These are phyloP conservation scores for Zaprionus tsacasi DNA, from an alignment of 1,140 invertebrate genomes.

Conservation along the genomic window DNA sequence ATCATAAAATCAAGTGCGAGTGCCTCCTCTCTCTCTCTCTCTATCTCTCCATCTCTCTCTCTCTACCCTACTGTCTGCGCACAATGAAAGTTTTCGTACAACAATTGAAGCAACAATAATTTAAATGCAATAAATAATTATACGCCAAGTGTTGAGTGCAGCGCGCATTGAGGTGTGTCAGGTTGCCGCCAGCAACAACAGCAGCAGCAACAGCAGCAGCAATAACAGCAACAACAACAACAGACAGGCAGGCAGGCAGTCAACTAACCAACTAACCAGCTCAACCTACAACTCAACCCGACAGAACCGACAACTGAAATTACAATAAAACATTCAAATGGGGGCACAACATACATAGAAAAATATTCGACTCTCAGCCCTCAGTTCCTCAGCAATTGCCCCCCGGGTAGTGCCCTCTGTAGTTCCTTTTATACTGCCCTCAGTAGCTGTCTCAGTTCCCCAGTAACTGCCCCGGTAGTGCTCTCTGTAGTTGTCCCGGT, in stretches of 20 bases:
- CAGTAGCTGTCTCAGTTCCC: no score
- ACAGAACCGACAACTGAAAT: slow-evolving; percentile 50
- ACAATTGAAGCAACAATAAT: slow-evolving; percentile 67
- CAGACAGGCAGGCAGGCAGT: no score
- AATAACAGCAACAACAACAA: slow-evolving; percentile 12
- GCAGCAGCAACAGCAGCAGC: slow-evolving; percentile 25
- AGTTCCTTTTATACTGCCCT: no score
- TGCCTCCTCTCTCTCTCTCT: slow-evolving; percentile 49
- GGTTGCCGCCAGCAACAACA: slow-evolving; percentile 46
- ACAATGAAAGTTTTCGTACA: slow-evolving; percentile 64
- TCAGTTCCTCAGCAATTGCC: neutral
- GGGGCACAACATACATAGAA: slow-evolving; percentile 18
- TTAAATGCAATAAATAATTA: slow-evolving; percentile 84
- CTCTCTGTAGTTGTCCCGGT: no score
- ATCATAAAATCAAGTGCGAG: slow-evolving; percentile 82
- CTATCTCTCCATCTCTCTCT: no score
- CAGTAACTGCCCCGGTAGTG: no score
- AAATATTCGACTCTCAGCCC: no score
- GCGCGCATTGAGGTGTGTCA: slow-evolving; percentile 80
- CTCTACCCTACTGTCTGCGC: slow-evolving; percentile 6
- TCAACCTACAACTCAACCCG: slow-evolving; percentile 52
- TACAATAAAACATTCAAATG: slow-evolving; percentile 59
- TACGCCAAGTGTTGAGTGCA: slow-evolving; percentile 80
- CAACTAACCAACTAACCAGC: neutral
- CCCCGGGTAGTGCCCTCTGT: no score